Evolutionary conservation across 1,140 invertebrate species (phyloP).

Genomic region (Agrilus planipennis): DNA sequence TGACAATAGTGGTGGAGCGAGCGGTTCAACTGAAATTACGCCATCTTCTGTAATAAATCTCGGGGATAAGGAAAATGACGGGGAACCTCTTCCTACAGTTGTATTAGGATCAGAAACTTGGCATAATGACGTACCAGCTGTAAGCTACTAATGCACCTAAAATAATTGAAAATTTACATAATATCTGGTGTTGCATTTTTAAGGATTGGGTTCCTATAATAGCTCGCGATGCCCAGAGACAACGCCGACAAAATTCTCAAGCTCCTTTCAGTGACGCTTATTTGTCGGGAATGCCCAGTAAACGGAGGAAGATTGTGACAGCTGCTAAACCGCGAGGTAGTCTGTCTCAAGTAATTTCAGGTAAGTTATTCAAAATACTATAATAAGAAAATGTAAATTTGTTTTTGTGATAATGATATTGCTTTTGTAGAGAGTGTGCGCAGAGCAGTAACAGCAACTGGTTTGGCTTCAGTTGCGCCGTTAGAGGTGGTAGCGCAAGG

Average conservation of each 20-base stretch:
- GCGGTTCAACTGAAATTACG: constrained; percentile 6
- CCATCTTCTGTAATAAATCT: constrained; percentile 5
- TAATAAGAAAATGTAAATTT: neutral
- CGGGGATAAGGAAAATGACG: constrained; percentile 14
- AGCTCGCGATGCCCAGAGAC: constrained; percentile 53
- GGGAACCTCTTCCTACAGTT: constrained; percentile 37
- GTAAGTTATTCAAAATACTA: constrained; percentile 12
- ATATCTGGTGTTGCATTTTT: constrained; percentile 6
- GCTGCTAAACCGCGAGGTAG: constrained; percentile 34
- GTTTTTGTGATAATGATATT: too few relatives aligned
- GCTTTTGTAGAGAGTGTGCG: constrained; percentile 38
- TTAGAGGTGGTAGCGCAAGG: constrained; percentile 32
- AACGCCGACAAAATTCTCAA: constrained; percentile 41
- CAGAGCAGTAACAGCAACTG: constrained; percentile 38
- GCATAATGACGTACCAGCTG: constrained; percentile 41
- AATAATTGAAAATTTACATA: neutral
- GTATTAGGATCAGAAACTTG: constrained; percentile 42
- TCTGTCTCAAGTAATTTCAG: constrained; percentile 32
- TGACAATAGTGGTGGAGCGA: constrained; percentile 2
- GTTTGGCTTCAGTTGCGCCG: constrained; percentile 36
- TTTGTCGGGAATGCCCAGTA: constrained; percentile 65
- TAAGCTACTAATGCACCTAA: constrained; percentile 17
- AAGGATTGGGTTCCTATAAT: constrained; percentile 78
- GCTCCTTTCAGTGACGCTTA: constrained; percentile 71
- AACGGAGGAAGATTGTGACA: constrained; percentile 59